phyloP scores from a whole-genome alignment of 2,797 vertebrate species.

The Danionella dracula region DNA sequence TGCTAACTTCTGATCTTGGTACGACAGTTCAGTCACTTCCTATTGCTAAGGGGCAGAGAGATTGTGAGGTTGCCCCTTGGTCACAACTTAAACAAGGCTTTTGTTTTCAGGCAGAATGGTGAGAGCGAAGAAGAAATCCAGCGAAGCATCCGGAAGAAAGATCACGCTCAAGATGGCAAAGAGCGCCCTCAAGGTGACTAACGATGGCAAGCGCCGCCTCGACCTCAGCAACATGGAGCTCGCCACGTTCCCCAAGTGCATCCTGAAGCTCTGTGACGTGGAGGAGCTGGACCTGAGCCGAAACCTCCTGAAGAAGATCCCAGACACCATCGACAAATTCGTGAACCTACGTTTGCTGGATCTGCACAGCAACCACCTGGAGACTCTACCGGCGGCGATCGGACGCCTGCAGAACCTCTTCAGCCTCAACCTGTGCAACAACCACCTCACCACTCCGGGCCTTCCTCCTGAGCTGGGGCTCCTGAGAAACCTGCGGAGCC shows the following conservation, averaged over 20 bases:
- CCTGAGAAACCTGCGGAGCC: conserved; percentile 69
- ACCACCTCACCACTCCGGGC: conserved; percentile 69
- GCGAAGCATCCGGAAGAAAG: conserved; percentile 63
- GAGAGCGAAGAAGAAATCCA: conserved; percentile 58
- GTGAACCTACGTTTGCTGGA: conserved; percentile 76
- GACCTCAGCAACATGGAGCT: conserved; percentile 86
- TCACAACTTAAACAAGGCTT: not conserved
- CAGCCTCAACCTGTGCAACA: conserved; percentile 84
- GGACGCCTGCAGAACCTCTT: conserved; percentile 71
- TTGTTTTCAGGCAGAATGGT: conserved; percentile 64
- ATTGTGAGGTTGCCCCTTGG: too few relatives aligned
- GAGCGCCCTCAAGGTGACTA: conserved; percentile 67
- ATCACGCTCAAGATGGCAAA: conserved; percentile 77
- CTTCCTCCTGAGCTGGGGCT: conserved; percentile 75
- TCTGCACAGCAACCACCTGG: conserved; percentile 81
- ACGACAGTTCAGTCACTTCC: too few relatives aligned
- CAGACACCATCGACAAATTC: conserved; percentile 74
- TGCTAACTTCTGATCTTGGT: too few relatives aligned
- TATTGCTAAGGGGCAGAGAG: too few relatives aligned
- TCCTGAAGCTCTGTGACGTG: conserved; percentile 73
- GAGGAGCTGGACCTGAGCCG: conserved; percentile 86
- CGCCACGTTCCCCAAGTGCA: conserved; percentile 73
- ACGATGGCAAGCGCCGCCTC: conserved; percentile 72
- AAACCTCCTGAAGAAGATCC: conserved; percentile 79
- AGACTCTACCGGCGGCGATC: conserved; percentile 72